phyloP scores from a whole-genome alignment of 2,113 vertebrate genomes.

The Zosterops borbonicus region DNA sequence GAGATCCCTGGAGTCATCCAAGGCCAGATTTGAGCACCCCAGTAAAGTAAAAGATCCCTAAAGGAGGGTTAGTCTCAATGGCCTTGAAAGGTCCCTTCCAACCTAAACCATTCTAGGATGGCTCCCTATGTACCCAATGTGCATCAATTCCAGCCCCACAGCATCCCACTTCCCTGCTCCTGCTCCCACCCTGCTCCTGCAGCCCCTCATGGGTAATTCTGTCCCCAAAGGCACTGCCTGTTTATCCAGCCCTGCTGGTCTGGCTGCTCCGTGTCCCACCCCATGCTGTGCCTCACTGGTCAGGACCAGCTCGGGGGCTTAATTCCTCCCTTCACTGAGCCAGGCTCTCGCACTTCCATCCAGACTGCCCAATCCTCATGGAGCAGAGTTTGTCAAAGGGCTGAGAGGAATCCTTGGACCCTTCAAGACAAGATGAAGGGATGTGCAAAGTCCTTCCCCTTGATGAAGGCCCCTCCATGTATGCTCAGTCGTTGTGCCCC shows the following conservation, averaged over 20 bases:
- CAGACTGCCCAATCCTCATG: fast-evolving
- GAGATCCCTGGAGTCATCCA: neutral
- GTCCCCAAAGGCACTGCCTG: fast-evolving
- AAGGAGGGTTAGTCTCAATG: neutral
- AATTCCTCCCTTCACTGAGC: neutral
- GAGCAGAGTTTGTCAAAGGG: neutral
- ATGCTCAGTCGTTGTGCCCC: neutral
- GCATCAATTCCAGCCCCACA: fast-evolving
- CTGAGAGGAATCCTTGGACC: neutral
- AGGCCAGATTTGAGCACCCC: neutral
- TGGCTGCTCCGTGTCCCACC: neutral
- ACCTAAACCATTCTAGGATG: neutral
- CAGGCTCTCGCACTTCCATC: neutral
- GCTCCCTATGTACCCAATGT: neutral
- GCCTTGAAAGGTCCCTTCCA: neutral
- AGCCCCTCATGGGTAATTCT: fast-evolving
- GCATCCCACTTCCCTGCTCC: neutral
- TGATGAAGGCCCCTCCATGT: neutral
- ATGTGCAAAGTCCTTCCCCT: fast-evolving
- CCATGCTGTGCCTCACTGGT: fast-evolving
- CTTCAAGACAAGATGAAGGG: neutral
- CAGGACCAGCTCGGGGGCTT: neutral
- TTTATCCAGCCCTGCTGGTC: neutral
- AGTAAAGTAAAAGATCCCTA: neutral
- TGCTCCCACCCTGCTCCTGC: neutral